Evolutionary conservation across 2,888 invertebrate species (phyloP), one percentile per base, ranked within the genome.

Genomic region (Eupithecia centaureata): DNA sequence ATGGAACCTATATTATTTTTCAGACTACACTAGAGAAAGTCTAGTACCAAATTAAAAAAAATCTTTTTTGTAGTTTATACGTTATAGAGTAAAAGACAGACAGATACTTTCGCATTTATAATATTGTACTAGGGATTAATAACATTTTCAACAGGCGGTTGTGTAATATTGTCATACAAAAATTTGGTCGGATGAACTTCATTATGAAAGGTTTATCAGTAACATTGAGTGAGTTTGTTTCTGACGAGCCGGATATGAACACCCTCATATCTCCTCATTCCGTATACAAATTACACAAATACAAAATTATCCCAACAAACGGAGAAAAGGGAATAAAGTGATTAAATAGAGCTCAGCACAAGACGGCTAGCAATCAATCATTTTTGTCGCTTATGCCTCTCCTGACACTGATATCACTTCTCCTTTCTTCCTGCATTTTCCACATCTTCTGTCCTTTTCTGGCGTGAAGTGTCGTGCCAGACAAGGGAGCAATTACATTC

Each of bases 291-390:
- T 92, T 92, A 92, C 87, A 91, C 90, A 91, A 91, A 92, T 92
- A 92, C 91, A 87, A 93, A 92, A 92, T 93, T 90, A 93, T 92
- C 89, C 89, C 86, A 89, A 90, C 89, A 93, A 93, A 93, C 91
- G 92, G 88, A 92, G 92, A 93, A 93, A 93, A 93, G 93, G 93
- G 93, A 93, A 93, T 93, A 92, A 92, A 94, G 94, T 93, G 94
- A 94, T 94, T 94, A 94, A 94, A 94, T 91, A 93, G 92, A 93
- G 93, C 92, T 93, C 93, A 93, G 87, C 88, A 85, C 89, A 92
- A 92, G 93, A 92, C 90, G 88, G 90, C 89, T 88, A 87, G 94
- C 88, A 89, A 94, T 94, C 94, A 94, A 94, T 94, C 94, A 94
- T 93, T 91, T 91, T 90, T 89, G 93, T 89, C 91, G 92, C 92